Base-by-base conservation (phyloP, 2,113 vertebrate genomes). In the Tupaia tana region DNA sequence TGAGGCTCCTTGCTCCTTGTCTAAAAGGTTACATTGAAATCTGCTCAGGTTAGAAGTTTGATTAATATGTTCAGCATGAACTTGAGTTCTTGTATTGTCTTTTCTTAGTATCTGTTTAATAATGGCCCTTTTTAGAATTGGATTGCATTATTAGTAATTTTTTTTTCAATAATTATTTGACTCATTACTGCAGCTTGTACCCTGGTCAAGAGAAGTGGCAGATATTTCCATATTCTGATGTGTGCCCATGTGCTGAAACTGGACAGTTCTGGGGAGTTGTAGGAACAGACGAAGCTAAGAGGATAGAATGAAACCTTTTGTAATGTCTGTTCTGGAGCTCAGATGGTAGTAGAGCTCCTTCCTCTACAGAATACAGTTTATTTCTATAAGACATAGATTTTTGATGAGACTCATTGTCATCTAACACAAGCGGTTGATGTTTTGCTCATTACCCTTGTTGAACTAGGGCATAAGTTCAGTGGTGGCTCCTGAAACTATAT, bases 81-180 rank as follows among this genome's bases (percentile, higher is more conserved):
- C n/a, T 82, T 93, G 31, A 58, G 73, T 78, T 81, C 54, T 93
- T 93, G 9, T 70, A 59, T 91, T 79, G 43, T 82, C 79, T 29
- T 64, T 25, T 29, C 22, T 92, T 85, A 12, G 29, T 90, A 82
- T 69, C 8, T 4, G 31, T 86, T 15, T 89, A n/a, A 5, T 87
- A 83, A 95, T 31, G 87, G 6, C 29, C 16, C 54, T 29, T n/a
- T 93, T 73, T 7, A 15, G 7, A 85, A 74, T 58, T 82, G 52
- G 64, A 78, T 56, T 86, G 29, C 1, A 7, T 86, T 79, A 52
- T 66, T 83, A 74, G 15, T 74, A 92, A 63, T 66, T 75, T 88
- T 43, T 43, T 92, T 96, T 95, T 3, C 15, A 73, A 24, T 59
- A 56, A 86, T 90, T 87, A 20, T 69, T 92, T 86, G 74, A 54